Evolutionary conservation across 1,140 invertebrate species (phyloP), one percentile per base, ranked within the genome.

Genomic region (Gryllus bimaculatus): DNA sequence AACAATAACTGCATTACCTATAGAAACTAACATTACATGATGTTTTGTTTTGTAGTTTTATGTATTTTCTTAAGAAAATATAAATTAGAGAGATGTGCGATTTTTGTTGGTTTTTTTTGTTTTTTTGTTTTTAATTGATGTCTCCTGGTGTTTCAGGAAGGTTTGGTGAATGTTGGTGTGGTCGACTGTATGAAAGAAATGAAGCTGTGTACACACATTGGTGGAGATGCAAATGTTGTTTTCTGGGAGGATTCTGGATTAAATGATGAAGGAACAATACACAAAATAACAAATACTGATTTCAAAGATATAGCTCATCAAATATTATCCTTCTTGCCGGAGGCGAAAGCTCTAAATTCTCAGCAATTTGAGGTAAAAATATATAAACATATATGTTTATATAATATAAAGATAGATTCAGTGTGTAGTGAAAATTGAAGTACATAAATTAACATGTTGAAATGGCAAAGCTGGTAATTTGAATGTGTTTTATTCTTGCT

Each of bases 101-200:
- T 39, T 1, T 39, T 39, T 39, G n/a, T n/a, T n/a, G n/a, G n/a
- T n/a, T n/a, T n/a, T n/a, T n/a, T n/a, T n/a, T n/a, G n/a, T n/a
- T n/a, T n/a, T n/a, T n/a, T n/a, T n/a, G n/a, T 39, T 39, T 39
- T 39, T 2, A 39, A 39, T 39, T 39, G 26, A 39, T 39, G 26
- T 75, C 13, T 26, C 1, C 0, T 75, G 21, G 80, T 78, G 78
- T 83, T 84, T 80, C 80, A 89, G 89, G 87, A 89, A 82, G 88
- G 88, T 73, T 82, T 92, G 47, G 86, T 91, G 0, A 86, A 88
- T 81, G 88, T 92, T 78, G 90, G 86, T 18, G 83, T 85, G 48
- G 81, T 91, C 13, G 82, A 88, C 80, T 89, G 88, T 82, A 77
- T 83, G 78, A 66, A 66, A 81, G 82, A 8, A 79, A 87, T 83